Base-by-base conservation (phyloP, 2,113 vertebrate species). In the Megaceryle maxima region DNA sequence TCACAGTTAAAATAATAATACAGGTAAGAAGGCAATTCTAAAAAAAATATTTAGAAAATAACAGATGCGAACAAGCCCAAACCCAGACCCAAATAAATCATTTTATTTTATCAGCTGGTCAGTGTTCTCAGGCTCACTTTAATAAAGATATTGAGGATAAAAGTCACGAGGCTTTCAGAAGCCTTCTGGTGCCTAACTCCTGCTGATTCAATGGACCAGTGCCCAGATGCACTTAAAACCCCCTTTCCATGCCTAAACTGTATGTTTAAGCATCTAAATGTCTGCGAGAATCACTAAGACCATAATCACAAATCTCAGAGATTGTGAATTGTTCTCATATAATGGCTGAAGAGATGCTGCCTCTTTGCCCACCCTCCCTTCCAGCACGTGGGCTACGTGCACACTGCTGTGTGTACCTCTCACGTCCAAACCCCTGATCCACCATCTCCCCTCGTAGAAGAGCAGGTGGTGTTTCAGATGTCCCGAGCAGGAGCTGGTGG, bases 351-450 rank as follows among this genome's bases (percentile, higher is more conserved):
- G 41, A 92, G 70, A 28, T 29, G 37, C 48, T 89, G 24, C 41
- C 69, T 62, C 69, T 53, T 41, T 59, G 33, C 44, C 63, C 46
- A 14, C 12, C n/a, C 3, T 41, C 39, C 24, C 51, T 72, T 39
- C 70, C 41, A 67, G 51, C 51, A 39, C 1, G 29, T 44, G 70
- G 68, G 55, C 37, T 37, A 19, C 0, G 0, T 9, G 50, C 33
- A 12, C 14, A 15, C 9, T 0, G 1, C 57, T 1, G 2, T 12
- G 24, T 0, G 6, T 17, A 39, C 26, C 19, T 18, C 50, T 51
- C 2, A 1, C 0, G 0, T 3, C n/a, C 1, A 0, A 68, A 62
- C 9, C 39, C 25, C 13, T 24, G 24, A 43, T 33, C 50, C 7
- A 1, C 48, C 1, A 2, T 22, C 31, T n/a, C 6, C 18, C 22